A percentile compares a stretch with the other conserved stretches of the same genome.
Evolutionary conservation across 1,140 invertebrate genomes (phyloP).

Genomic region (Acromyrmex echinatior): DNA sequence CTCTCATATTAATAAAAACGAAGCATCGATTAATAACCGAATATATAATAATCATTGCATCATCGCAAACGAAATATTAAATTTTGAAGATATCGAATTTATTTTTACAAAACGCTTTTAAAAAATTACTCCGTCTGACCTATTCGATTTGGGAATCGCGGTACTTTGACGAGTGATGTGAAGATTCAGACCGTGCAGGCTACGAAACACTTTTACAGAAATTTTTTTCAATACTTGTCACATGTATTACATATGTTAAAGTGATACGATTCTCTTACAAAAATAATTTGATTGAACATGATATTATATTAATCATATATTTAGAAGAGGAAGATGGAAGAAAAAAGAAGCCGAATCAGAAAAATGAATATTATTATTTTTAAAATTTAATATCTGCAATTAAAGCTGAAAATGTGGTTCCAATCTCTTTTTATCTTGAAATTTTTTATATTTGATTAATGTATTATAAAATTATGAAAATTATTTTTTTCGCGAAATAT

Average conservation of each 20-base stretch:
- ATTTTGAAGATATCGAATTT: neutral
- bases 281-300: neutral
- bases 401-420: neutral
- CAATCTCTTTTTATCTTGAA: neutral
- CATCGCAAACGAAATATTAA: neutral
- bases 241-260: conserved; percentile 4
- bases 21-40: neutral
- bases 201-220: neutral
- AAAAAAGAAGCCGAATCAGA: neutral
- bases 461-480: neutral
- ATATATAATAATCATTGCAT: neutral
- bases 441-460: neutral
- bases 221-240: neutral
- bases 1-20: neutral
- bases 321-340: neutral
- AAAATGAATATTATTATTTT: neutral
- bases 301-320: neutral
- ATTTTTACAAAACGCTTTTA: neutral
- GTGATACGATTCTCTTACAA: neutral
- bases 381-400: neutral
- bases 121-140: no score
- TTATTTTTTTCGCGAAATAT: neutral
- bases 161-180: no score
- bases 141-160: no score
- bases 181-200: no score